Evolutionary conservation across 2,797 vertebrate genomes (phyloP), one percentile per base, ranked within the genome.

Genomic region (Paguma larvata): DNA sequence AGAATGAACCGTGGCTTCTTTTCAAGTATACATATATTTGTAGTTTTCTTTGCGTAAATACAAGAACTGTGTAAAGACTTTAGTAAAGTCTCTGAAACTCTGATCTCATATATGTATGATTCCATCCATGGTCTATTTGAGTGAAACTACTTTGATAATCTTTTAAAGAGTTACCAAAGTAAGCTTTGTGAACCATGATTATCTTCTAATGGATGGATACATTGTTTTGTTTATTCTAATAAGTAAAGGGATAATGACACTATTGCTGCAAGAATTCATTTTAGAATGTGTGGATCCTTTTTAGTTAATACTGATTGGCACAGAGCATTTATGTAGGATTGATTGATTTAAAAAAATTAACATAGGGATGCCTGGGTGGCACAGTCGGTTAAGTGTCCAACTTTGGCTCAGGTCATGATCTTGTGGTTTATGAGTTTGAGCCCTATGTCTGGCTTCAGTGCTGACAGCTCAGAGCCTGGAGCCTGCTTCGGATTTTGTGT

Each of bases 211-310:
- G 32, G 70, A 48, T 85, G 78, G 19, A n/a, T 73, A 94, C 2
- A 30, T 91, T 92, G 65, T 91, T 95, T 93, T 72, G 56, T 65
- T 96, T 95, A 84, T 89, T 91, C 53, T 56, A 11, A 32, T 96
- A 94, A 79, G 34, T 63, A 70, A 95, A 91, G 70, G 85, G 48
- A 10, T 84, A 89, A 62, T 97, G 30, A n/a, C 27, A 65, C 62
- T 95, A 15, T 88, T 90, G 14, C 27, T 93, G 1, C 62, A 94
- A 85, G 30, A 92, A 70, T 62, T 87, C 6, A 75, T 86, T 90
- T 73, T 73, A 75, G 59, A 79, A 34, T 88, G 3, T 65, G 21
- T 85, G n/a, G 5, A 38, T 63, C 12, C 32, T 91, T 86, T 19
- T 86, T 19, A 80, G 68, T 95, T 95, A 87, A 87, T 77, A 83